phyloP scores from a whole-genome alignment of 2,797 vertebrate species.

The Dromococcyx pavoninus region DNA sequence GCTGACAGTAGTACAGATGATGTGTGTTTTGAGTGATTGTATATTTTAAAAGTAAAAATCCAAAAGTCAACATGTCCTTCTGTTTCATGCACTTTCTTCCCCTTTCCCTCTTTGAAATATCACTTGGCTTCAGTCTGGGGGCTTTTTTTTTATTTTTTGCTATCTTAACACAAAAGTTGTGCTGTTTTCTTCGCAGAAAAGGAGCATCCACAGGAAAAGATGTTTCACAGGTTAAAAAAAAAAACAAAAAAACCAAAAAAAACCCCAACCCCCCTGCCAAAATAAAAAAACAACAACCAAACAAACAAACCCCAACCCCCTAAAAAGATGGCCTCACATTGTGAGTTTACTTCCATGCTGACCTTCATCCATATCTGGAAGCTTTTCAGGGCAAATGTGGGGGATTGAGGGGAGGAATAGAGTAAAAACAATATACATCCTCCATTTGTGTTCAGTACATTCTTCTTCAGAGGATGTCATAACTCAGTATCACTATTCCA shows the following conservation, averaged over 20 bases:
- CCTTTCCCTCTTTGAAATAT: neutral
- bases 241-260: no score
- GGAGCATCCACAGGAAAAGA: neutral
- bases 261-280: no score
- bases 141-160: neutral
- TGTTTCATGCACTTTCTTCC: neutral
- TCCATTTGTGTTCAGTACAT: neutral
- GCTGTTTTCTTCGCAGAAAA: neutral
- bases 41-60: conserved; percentile 11
- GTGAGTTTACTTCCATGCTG: neutral
- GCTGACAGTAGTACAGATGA: neutral
- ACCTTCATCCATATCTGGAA: neutral
- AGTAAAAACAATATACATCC: neutral
- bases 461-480: neutral
- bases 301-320: no score
- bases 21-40: neutral
- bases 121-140: neutral
- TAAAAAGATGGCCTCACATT: neutral
- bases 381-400: neutral
- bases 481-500: neutral
- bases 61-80: neutral
- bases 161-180: neutral
- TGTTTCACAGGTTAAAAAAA: neutral
- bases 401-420: fast-evolving
- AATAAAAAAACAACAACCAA: no score